A percentile compares a stretch with the other conserved stretches of the same genome.
Evolutionary conservation across 2,888 invertebrate genomes (phyloP).

Genomic region (Rhogogaster chlorosoma): DNA sequence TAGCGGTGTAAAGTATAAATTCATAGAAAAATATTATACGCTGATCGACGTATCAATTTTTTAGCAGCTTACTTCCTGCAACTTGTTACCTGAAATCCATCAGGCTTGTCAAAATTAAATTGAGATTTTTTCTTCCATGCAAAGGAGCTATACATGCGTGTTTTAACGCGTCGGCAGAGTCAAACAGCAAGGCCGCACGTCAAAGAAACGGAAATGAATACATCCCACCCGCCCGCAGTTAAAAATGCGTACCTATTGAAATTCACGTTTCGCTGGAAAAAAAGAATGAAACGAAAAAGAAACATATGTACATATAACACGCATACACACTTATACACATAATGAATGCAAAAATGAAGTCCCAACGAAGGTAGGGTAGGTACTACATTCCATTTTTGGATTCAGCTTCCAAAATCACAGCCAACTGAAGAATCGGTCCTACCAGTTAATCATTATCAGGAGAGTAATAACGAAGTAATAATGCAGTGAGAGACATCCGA

Average conservation of each 20-base stretch:
- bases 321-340: no score
- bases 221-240: conserved; percentile 10
- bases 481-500: conserved; percentile 39
- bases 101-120: not conserved
- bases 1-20: not conserved
- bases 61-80: not conserved
- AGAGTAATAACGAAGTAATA: conserved; percentile 41
- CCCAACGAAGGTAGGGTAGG: not conserved
- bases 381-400: not conserved
- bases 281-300: not conserved
- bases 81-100: conserved; percentile 3
- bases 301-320: not conserved
- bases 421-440: not conserved
- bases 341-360: not conserved
- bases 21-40: not conserved
- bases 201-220: conserved; percentile 46
- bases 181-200: conserved; percentile 36
- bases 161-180: conserved; percentile 38
- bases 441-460: conserved; percentile 30
- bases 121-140: conserved; percentile 31
- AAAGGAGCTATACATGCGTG: conserved; percentile 2
- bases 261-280: not conserved
- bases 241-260: conserved; percentile 34
- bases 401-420: not conserved
- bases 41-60: not conserved